These are phyloP conservation scores for Atta texana DNA, from an alignment of 1,140 invertebrate genomes.

Conservation along the genomic window DNA sequence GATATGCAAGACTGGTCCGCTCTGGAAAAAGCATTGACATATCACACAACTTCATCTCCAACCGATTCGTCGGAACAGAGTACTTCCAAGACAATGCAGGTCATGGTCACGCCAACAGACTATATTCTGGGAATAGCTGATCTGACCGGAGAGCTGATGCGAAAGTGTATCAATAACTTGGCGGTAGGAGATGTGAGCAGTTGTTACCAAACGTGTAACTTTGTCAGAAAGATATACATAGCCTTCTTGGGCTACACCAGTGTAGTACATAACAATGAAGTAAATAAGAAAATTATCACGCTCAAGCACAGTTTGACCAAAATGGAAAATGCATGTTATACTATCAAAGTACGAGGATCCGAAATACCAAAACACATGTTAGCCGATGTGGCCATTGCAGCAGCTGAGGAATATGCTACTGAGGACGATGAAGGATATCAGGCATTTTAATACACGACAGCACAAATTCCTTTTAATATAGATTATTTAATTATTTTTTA, in stretches of 20 bases:
- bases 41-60: constrained; percentile 67
- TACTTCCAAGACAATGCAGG: constrained; percentile 67
- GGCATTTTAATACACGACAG: constrained; percentile 62
- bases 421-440: constrained; percentile 87
- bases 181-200: constrained; percentile 91
- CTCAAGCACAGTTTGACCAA: constrained; percentile 92
- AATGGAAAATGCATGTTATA: constrained; percentile 95
- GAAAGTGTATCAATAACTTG: constrained; percentile 94
- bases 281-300: constrained; percentile 90
- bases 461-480: background rate
- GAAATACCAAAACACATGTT: constrained; percentile 91
- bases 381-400: constrained; percentile 86
- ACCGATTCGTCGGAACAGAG: background rate
- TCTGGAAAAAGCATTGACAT: constrained; percentile 85
- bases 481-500: background rate
- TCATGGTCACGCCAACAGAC: constrained; percentile 88
- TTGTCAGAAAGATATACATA: constrained; percentile 91
- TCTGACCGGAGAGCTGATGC: constrained; percentile 96
- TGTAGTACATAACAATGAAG: constrained; percentile 87
- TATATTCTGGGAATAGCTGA: constrained; percentile 95
- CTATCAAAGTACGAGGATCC: constrained; percentile 92
- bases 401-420: constrained; percentile 79
- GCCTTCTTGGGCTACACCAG: constrained; percentile 89
- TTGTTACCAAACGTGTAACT: constrained; percentile 91
- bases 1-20: constrained; percentile 84